Conservation (phyloP, 2,888 invertebrate species). For the Hirtodrosophila confusa region DNA sequence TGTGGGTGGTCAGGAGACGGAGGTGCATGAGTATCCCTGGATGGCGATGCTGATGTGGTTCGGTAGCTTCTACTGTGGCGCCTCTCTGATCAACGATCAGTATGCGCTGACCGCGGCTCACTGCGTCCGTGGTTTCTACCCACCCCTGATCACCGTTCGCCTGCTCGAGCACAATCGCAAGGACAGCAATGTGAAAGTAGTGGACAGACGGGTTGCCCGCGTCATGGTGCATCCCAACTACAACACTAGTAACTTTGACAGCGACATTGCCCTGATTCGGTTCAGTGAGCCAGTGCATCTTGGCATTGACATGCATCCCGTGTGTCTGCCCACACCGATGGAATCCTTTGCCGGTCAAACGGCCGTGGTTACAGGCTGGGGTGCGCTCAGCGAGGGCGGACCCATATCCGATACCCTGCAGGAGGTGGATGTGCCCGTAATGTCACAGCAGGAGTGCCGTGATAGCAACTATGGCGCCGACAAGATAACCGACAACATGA, state of each 20-base stretch:
- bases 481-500: constrained; percentile 82
- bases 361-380: constrained; percentile 92
- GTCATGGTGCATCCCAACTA: constrained; percentile 88
- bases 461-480: constrained; percentile 75
- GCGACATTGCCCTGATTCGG: constrained; percentile 92
- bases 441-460: constrained; percentile 86
- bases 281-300: constrained; percentile 87
- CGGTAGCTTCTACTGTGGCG: constrained; percentile 89
- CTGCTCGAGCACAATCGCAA: constrained; percentile 91
- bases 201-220: constrained; percentile 83
- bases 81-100: constrained; percentile 89
- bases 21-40: constrained; percentile 88
- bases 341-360: constrained; percentile 78
- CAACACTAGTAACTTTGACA: constrained; percentile 89
- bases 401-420: constrained; percentile 87
- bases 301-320: constrained; percentile 88
- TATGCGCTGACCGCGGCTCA: constrained; percentile 92
- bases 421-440: constrained; percentile 90
- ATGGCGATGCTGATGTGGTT: constrained; percentile 87
- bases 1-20: constrained; percentile 91
- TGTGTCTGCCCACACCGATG: constrained; percentile 88
- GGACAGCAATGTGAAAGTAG: constrained; percentile 77
- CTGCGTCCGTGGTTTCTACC: constrained; percentile 88
- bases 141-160: constrained; percentile 86
- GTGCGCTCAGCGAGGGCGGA: constrained; percentile 89